These are phyloP conservation scores for Myrmophylax atrothorax DNA, from an alignment of 2,113 vertebrate genomes.

Conservation along the genomic window DNA sequence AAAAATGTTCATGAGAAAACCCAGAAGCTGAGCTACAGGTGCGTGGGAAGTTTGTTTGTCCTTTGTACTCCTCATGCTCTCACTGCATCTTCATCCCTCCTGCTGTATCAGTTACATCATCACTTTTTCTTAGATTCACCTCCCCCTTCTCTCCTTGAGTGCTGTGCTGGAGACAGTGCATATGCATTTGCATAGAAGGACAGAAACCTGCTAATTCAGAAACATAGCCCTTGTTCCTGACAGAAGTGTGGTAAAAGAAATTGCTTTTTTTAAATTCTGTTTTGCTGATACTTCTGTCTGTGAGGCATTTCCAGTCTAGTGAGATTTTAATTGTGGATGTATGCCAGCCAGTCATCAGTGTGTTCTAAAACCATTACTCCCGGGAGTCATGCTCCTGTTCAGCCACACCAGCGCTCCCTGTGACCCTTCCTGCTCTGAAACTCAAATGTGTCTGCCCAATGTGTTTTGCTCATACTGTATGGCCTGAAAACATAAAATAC, in stretches of 20 bases:
- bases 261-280: slow-evolving; percentile 12
- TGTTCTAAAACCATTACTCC: slow-evolving; percentile 17
- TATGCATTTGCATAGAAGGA: not conserved
- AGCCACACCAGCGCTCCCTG: not conserved
- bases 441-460: not conserved
- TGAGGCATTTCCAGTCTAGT: slow-evolving; percentile 58
- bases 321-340: slow-evolving; percentile 51
- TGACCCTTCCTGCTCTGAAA: not conserved
- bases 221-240: not conserved
- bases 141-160: not conserved
- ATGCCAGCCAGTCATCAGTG: slow-evolving; percentile 34
- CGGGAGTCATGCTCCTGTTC: not conserved
- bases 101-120: not conserved
- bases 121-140: not conserved
- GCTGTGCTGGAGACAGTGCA: no score
- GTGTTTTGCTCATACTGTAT: not conserved
- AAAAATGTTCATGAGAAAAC: slow-evolving; percentile 85
- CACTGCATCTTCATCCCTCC: not conserved
- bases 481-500: not conserved
- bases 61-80: not conserved
- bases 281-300: slow-evolving; percentile 63
- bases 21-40: slow-evolving; percentile 88
- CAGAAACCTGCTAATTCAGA: slow-evolving; percentile 16
- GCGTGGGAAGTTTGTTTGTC: slow-evolving; percentile 9
- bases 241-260: slow-evolving; percentile 1